Evolutionary conservation across 35 echinoderm and acorn worm species (phyloP), one percentile per base, ranked within the genome.

Genomic region (Apostichopus californicus): DNA sequence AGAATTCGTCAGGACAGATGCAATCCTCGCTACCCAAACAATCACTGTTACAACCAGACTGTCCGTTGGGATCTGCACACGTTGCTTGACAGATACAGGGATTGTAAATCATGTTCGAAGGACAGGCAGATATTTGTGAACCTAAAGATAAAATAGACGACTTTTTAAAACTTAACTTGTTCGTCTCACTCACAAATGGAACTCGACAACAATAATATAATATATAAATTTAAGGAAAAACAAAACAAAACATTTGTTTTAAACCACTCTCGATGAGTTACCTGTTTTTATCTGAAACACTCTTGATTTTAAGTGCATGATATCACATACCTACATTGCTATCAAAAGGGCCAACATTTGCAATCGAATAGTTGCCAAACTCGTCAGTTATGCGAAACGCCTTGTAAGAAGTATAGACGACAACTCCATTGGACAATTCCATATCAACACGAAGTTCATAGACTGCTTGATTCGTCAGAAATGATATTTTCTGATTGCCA

Each of bases 371-470:
- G 6, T 75, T 6, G 6, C 71, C 17, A 14, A 14, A 75, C 18
- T 75, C 71, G n/a, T 75, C 71, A 75, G 1, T 22, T 7, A 75
- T 22, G n/a, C 71, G 71, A 75, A 75, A 75, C 20, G 14, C 71
- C n/a, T 75, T 75, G 21, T 75, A 75, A 18, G n/a, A 18, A 20
- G 71, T n/a, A 22, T 75, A 22, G n/a, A 75, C 14, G 6, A 18
- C 4, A 22, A 18, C 12, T 75, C 71, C 71, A 21, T 75, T 75
- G 5, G 15, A 14, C 6, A 75, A 22, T n/a, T 75, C 17, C 20
- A 75, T 75, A 82, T 82, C 80, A 10, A 82, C 22, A 7, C 80
- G 80, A 82, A 82, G 80, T 82, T 82, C 80, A 52, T 82, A 82
- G 34, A 11, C 11, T 24, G 46, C 80, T 82, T 82, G 80, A 17